Evolutionary conservation across 2,797 vertebrate genomes (phyloP).

Genomic region (Chiroxiphia lanceolata): DNA sequence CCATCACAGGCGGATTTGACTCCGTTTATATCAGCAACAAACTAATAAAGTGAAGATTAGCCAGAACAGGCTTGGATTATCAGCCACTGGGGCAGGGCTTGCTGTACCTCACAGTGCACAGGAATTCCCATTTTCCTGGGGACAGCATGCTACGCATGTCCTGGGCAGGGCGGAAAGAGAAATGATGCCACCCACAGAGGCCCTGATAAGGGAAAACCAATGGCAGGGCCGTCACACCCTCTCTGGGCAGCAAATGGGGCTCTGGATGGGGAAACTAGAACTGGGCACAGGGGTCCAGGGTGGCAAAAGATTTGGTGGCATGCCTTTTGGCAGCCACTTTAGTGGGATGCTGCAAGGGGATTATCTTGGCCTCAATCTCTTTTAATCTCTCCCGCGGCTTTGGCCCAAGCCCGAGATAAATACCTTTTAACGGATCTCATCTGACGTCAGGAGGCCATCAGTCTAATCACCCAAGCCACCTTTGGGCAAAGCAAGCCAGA

Average conservation of each 20-base stretch:
- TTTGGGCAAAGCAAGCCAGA: slow-evolving; percentile 42
- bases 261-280: background rate
- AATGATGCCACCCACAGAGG: background rate
- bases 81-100: background rate
- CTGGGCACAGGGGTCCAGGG: slow-evolving; percentile 47
- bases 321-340: slow-evolving; percentile 76
- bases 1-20: slow-evolving; percentile 6
- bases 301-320: slow-evolving; percentile 68
- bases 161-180: background rate
- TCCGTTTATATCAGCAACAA: slow-evolving; percentile 47
- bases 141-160: background rate
- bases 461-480: slow-evolving; percentile 70
- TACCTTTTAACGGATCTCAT: slow-evolving; percentile 75
- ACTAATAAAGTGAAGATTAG: slow-evolving; percentile 49
- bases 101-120: background rate
- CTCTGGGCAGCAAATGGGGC: background rate
- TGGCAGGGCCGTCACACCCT: background rate
- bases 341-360: slow-evolving; percentile 73
- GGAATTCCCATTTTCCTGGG: background rate
- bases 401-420: slow-evolving; percentile 74
- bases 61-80: slow-evolving; percentile 20
- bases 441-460: slow-evolving; percentile 76
- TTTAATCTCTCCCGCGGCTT: slow-evolving; percentile 75
- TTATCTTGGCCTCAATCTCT: slow-evolving; percentile 81
- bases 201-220: background rate